Conservation (phyloP, 2,113 vertebrate genomes). For the Lasiurus borealis region DNA sequence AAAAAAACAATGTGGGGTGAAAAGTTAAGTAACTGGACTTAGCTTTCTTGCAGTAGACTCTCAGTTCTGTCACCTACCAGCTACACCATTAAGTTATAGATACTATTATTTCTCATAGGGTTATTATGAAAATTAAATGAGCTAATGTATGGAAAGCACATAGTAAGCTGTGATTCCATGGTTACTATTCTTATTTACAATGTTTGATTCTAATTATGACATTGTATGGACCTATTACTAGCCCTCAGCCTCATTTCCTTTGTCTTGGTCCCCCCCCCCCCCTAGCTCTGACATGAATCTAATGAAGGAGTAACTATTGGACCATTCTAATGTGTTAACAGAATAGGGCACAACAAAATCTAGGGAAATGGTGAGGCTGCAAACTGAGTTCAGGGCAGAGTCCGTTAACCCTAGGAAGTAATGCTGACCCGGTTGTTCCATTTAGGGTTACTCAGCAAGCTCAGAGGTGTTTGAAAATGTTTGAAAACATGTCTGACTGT, state of each 20-base stretch:
- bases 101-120: background rate
- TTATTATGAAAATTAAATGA: slow-evolving; percentile 45
- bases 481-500: background rate
- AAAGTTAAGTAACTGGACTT: background rate
- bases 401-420: background rate
- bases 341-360: background rate
- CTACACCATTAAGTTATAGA: background rate
- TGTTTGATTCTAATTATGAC: background rate
- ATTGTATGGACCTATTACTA: background rate
- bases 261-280: background rate
- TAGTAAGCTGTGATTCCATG: background rate
- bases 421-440: background rate
- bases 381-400: background rate
- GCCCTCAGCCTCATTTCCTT: background rate
- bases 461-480: background rate
- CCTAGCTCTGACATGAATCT: background rate
- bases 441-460: background rate
- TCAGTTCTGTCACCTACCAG: background rate
- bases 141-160: background rate
- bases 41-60: background rate
- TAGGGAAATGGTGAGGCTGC: background rate
- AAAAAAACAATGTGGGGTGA: background rate
- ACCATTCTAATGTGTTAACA: background rate
- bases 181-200: background rate
- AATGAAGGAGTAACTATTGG: background rate